These are phyloP conservation scores for Pyrgus malvae DNA, from an alignment of 2,888 invertebrate genomes.

Conservation along the genomic window DNA sequence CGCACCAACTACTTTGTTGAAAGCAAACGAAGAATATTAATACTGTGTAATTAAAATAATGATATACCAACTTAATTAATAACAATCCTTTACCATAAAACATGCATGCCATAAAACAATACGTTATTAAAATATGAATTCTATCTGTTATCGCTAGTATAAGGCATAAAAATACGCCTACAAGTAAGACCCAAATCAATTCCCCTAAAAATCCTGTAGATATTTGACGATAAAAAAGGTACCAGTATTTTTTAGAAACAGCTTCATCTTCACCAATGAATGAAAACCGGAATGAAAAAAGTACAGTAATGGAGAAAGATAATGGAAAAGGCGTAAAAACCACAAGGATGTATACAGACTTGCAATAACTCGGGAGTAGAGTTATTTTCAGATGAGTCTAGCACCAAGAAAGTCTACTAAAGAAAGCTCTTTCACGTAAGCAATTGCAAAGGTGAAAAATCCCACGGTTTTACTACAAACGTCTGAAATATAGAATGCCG, in stretches of 20 bases:
- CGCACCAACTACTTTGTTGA: no score
- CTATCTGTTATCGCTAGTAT: no score
- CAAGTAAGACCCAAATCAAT: no score
- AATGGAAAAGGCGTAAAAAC: neutral
- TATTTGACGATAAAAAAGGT: neutral
- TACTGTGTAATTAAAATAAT: no score
- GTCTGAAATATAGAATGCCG: slow-evolving; percentile 9
- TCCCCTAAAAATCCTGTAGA: neutral
- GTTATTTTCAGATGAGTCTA: neutral
- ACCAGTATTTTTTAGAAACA: neutral
- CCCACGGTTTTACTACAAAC: slow-evolving; percentile 10
- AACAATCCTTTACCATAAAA: no score
- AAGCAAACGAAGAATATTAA: no score
- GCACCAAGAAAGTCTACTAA: neutral
- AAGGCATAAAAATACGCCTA: no score
- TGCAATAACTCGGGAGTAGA: neutral
- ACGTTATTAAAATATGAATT: no score
- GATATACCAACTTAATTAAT: no score
- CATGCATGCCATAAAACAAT: no score
- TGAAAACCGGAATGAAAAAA: neutral
- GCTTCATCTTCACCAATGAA: neutral
- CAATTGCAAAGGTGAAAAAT: slow-evolving; percentile 19
- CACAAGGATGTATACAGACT: neutral
- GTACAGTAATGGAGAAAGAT: neutral
- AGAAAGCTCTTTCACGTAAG: slow-evolving; percentile 4